Evolutionary conservation across 2,888 invertebrate species (phyloP), one percentile per base, ranked within the genome.

Genomic region (Dichetophora obliterata): DNA sequence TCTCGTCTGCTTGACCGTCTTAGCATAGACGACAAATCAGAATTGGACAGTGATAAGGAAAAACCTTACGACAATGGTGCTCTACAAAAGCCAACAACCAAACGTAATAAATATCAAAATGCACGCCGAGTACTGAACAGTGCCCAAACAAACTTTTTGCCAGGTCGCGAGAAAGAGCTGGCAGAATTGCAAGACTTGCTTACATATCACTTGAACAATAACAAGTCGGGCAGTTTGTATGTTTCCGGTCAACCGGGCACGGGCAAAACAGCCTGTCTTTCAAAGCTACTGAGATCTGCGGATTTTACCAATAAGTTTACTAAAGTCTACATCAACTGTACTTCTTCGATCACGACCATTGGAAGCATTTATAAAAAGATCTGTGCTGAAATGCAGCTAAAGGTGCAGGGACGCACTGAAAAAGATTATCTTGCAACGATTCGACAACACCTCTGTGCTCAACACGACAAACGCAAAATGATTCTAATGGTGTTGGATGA

Each of bases 181-280:
- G 88, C 91, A 4, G 91, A 92, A 82, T 90, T 99, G 22, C 90
- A 92, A 31, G 88, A 90, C 3, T 96, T 96, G 88, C 90, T 98
- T 70, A 87, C 89, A 16, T 90, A 91, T 11, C 93, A 95, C 87
- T 87, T 97, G 75, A 87, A 92, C 3, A 90, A 91, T 1, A 90
- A 92, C 81, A 91, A 91, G 48, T 94, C 97, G 0, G 95, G 94
- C 0, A 96, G 97, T 22, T 86, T 99, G 74, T 99, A 99, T 88
- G 93, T 99, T 59, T 98, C 98, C 54, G 99, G 99, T 0, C 96
- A 97, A 31, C 99, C 99, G 0, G 99, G 99, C 5, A 99, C 99
- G 0, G 99, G 88, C 1, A 98, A 98, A 90, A 98, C 98, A 0
- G 98, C 97, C 0, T 94, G 95, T 78, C 90, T 98, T 22, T 93